Base-by-base conservation (phyloP, 2,113 vertebrate genomes). In the Vireo altiloquus region DNA sequence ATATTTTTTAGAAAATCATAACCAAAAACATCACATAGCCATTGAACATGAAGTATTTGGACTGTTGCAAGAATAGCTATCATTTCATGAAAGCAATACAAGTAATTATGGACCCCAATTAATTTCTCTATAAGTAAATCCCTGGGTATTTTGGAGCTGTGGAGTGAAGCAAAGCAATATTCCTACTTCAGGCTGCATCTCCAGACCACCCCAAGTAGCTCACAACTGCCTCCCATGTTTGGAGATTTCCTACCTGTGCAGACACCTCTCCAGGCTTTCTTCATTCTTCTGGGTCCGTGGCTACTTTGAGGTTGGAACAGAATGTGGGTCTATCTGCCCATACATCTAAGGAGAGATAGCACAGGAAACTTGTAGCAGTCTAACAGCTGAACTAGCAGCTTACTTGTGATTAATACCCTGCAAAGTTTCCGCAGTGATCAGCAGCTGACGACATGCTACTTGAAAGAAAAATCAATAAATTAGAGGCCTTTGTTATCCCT, bases 381-480 rank as follows among this genome's bases (percentile, higher is more conserved):
- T 61, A 47, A 64, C 63, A 40, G 37, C 16, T 54, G 54, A 69
- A 85, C 15, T 24, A 74, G 47, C 13, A 83, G 20, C 33, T 81
- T 80, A 59, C 9, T 72, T 79, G 8, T 56, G 35, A 66, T 81
- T 91, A 89, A 83, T 66, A 66, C 15, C 9, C 52, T 66, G 39
- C 11, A 70, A 65, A 81, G 9, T 31, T 82, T 83, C 68, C 59
- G 50, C 76, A 81, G 25, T 11, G 16, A 69, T 57, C 33, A 66
- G 28, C 22, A 63, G 30, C 42, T 93, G 82, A 86, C 30, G 83
- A 33, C 11, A 35, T 83, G 47, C 25, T 90, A 40, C 71, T 86
- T 90, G 39, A 75, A 91, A 90, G 39, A 78, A 90, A 89, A 77
- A 80, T 53, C 66, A 88, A 69, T 85, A 80, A 87, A 83, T 65